Conservation (phyloP, 1,140 invertebrate species). For the Neodiprion virginianus region DNA sequence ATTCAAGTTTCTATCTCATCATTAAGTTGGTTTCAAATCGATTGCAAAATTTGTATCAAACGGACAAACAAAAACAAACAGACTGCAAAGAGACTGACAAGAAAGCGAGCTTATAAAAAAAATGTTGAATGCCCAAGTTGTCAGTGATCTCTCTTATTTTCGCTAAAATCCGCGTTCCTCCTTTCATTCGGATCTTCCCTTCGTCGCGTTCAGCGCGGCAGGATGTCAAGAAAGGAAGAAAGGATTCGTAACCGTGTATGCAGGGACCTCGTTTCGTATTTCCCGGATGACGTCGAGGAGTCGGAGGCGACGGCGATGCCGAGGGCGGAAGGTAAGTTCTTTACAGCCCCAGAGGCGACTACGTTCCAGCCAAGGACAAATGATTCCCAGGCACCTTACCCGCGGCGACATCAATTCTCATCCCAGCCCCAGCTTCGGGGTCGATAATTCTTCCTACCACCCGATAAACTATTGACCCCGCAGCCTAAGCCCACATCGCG, state of each 20-base stretch:
- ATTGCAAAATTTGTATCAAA: too few species aligned
- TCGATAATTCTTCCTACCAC: slow-evolving; percentile 8
- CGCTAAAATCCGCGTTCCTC: neutral
- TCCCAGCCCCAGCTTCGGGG: neutral
- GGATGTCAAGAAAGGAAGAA: neutral
- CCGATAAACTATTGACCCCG: slow-evolving; percentile 17
- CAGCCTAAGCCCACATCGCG: neutral
- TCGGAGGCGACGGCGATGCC: neutral
- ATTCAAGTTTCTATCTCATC: too few species aligned
- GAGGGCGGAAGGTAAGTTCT: slow-evolving; percentile 11
- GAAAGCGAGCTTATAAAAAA: too few species aligned
- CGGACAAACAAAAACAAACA: too few species aligned
- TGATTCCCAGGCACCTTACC: slow-evolving; percentile 15
- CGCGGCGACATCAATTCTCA: slow-evolving; percentile 22
- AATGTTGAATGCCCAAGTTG: too few species aligned
- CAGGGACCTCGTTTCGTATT: neutral
- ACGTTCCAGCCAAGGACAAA: slow-evolving; percentile 23
- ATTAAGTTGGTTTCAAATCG: too few species aligned
- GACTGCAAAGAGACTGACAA: too few species aligned
- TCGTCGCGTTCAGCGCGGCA: neutral
- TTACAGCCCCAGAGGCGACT: slow-evolving; percentile 22
- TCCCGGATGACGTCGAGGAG: neutral
- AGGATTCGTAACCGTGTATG: neutral
- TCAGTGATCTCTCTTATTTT: too few species aligned
- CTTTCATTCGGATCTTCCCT: neutral